phyloP scores from a whole-genome alignment of 2,113 vertebrate species.

The Camelus dromedarius region DNA sequence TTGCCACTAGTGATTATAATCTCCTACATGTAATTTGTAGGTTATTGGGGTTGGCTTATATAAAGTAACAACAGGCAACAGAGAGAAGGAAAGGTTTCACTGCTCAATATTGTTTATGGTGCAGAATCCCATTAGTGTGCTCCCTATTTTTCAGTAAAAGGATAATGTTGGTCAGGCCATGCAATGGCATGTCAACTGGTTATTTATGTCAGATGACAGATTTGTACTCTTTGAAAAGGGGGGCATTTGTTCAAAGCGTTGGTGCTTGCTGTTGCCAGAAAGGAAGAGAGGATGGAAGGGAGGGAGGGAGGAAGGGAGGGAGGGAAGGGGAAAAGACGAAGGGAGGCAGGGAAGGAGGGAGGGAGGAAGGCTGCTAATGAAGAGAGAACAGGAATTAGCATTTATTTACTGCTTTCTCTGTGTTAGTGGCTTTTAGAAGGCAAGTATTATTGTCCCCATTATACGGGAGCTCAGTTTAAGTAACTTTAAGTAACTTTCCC shows the following conservation, averaged over 20 bases:
- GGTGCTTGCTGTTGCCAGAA: neutral
- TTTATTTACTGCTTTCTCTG: slow-evolving; percentile 30
- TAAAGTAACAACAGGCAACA: slow-evolving; percentile 39
- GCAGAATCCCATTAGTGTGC: neutral
- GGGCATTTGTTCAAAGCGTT: slow-evolving; percentile 39
- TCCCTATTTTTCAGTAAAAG: slow-evolving; percentile 17
- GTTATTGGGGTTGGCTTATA: slow-evolving; percentile 17
- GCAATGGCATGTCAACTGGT: neutral
- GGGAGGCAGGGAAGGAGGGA: neutral
- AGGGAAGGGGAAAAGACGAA: neutral
- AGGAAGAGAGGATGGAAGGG: accelerated
- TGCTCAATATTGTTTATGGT: neutral
- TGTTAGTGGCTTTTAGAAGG: neutral
- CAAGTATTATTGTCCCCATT: neutral
- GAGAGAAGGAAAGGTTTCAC: neutral
- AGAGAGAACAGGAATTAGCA: neutral
- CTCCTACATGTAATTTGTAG: neutral
- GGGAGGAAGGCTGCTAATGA: neutral
- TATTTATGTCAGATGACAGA: slow-evolving; percentile 27
- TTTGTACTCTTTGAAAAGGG: slow-evolving; percentile 55
- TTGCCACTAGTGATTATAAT: slow-evolving; percentile 14
- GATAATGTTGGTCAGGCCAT: slow-evolving; percentile 8
- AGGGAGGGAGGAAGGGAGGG: too few relatives aligned
- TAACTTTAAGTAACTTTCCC: neutral
- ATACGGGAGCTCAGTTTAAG: neutral